Base-by-base conservation (phyloP, 2,113 vertebrate species). In the Synodontis membranacea region DNA sequence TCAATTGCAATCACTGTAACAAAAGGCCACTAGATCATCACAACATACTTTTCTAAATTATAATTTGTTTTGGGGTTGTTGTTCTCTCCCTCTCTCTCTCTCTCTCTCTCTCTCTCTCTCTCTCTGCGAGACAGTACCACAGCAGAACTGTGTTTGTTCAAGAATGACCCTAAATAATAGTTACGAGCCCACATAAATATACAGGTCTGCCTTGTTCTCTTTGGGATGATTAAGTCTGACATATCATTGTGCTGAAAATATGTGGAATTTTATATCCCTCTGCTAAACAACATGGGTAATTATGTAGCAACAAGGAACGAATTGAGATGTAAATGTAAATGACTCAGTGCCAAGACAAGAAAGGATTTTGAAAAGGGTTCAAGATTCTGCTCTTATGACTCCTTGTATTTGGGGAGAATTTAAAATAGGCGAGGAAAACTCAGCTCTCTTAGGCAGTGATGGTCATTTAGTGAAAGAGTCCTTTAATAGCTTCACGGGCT, bases 1-100 rank as follows among this genome's bases (percentile, higher is more conserved):
- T 83, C 83, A 80, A 83, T 84, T 50, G 81, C 85, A 78, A 84
- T 86, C 74, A 80, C 84, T 85, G 68, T 85, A 79, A 44, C 81
- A 37, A 39, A 14, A 80, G 68, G 25, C 50, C 84, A 28, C 37
- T 19, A 48, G 25, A 42, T 64, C 28, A 39, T 50, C 60, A 44
- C 39, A 70, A 19, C 37, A 34, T 64, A 19, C 21, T 21, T 52
- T 25, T 44, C 66, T 86, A 82, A 83, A 80, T 80, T 82, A 52
- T 79, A 87, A 28, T 58, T 37, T 70, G 28, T 2, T 21, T 21
- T 68, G 10, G 56, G 85, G 15, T 46, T 46, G 42, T 44, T 44
- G 42, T 12, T 44, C 28, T 46, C n/a, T n/a, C n/a, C n/a, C n/a
- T n/a, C n/a, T n/a, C n/a, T n/a, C n/a, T n/a, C n/a, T n/a, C n/a